phyloP scores from a whole-genome alignment of 2,797 vertebrate species.

The Mareca strepera region DNA sequence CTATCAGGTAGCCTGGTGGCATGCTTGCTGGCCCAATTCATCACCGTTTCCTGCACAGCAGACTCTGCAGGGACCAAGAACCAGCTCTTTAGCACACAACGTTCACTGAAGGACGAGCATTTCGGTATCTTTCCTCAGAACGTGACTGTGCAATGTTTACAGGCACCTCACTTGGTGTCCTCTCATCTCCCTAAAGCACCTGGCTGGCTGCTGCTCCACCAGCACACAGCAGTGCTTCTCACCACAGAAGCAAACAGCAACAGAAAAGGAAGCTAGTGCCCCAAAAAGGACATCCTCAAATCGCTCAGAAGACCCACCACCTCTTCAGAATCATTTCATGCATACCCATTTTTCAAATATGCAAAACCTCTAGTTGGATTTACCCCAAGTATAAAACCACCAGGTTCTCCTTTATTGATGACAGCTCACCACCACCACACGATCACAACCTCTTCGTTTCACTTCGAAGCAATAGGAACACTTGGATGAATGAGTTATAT shows the following conservation, averaged over 20 bases:
- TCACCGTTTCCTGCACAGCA: not conserved
- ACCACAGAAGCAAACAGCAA: not conserved
- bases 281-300: not conserved
- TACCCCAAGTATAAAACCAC: not conserved
- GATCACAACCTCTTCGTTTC: not conserved
- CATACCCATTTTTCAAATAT: not conserved
- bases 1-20: not conserved
- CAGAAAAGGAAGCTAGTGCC: not conserved
- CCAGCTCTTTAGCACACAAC: not conserved
- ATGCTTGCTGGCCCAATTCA: not conserved
- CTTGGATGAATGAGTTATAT: not conserved
- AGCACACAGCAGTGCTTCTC: not conserved
- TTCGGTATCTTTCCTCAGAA: not conserved
- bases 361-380: not conserved
- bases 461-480: not conserved
- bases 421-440: not conserved
- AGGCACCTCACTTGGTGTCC: too few species aligned
- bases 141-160: rapidly evolving
- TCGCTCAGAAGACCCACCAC: rapidly evolving
- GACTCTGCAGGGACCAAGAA: not conserved
- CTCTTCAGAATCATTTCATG: not conserved
- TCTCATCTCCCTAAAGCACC: rapidly evolving
- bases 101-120: not conserved
- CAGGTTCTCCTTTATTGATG: not conserved
- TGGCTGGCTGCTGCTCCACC: not conserved